A percentile compares a stretch with the other conserved stretches of the same genome.
Conservation (phyloP, 1,140 invertebrate genomes). For the Drosophila virilis region DNA sequence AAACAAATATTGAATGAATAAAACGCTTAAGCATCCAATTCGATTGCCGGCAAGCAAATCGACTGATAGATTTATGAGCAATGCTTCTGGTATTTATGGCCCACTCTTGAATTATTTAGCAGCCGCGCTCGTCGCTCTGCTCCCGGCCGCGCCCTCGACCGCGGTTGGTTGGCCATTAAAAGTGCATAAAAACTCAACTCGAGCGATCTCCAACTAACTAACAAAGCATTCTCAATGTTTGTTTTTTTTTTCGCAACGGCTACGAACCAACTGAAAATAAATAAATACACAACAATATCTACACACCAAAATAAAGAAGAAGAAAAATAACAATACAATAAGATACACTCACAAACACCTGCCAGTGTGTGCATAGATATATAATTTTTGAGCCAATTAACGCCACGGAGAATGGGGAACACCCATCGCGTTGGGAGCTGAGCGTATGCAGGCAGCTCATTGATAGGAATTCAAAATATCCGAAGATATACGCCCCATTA, state of each 20-base stretch:
- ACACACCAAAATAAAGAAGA: not conserved
- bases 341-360: slow-evolving; percentile 11
- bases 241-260: slow-evolving; percentile 56
- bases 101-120: slow-evolving; percentile 71
- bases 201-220: slow-evolving; percentile 15
- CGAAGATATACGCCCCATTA: no score
- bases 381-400: slow-evolving; percentile 63
- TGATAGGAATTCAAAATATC: no score
- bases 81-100: slow-evolving; percentile 69
- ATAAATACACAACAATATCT: slow-evolving; percentile 49
- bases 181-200: slow-evolving; percentile 67
- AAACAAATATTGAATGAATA: slow-evolving; percentile 69
- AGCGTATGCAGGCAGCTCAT: not conserved
- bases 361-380: slow-evolving; percentile 9
- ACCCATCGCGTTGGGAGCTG: slow-evolving; percentile 40
- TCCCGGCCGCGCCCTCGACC: not conserved
- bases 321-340: no score
- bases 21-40: slow-evolving; percentile 71
- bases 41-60: slow-evolving; percentile 53
- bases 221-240: slow-evolving; percentile 51
- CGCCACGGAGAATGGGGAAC: slow-evolving; percentile 39
- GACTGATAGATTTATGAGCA: slow-evolving; percentile 80
- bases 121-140: slow-evolving; percentile 38
- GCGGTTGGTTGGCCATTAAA: slow-evolving; percentile 56
- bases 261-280: slow-evolving; percentile 42